These are phyloP conservation scores for Leucopsar rothschildi DNA, from an alignment of 2,113 vertebrate species.

Conservation along the genomic window DNA sequence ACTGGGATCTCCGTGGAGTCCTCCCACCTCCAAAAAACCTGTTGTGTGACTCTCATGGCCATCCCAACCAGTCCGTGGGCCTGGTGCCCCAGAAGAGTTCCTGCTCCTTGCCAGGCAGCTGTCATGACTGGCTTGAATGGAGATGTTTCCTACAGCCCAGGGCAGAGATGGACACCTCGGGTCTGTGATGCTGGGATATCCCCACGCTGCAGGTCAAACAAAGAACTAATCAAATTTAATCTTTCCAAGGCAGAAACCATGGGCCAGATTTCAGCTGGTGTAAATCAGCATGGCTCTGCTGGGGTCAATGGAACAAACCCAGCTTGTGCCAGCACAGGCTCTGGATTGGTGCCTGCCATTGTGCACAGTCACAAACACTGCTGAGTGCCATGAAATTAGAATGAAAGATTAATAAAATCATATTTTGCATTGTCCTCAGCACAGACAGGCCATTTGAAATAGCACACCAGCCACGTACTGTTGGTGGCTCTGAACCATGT, in stretches of 20 bases:
- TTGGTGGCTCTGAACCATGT: not conserved
- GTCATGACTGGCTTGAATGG: not conserved
- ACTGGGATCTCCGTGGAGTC: accelerated
- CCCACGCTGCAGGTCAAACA: not conserved
- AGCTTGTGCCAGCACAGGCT: not conserved
- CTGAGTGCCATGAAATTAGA: slow-evolving; percentile 18
- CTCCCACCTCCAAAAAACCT: accelerated
- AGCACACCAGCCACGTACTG: not conserved
- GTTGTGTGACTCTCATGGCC: not conserved
- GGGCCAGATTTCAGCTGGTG: not conserved
- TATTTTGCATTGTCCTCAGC: slow-evolving; percentile 39
- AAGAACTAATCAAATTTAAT: slow-evolving; percentile 1
- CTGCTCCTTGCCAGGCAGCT: not conserved
- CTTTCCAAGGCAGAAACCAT: not conserved
- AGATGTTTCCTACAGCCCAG: not conserved
- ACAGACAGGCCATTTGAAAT: not conserved
- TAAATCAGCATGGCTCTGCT: slow-evolving; percentile 8
- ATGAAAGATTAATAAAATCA: slow-evolving; percentile 35
- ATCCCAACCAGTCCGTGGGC: not conserved
- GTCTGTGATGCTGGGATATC: not conserved
- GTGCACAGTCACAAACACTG: not conserved
- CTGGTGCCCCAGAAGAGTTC: not conserved
- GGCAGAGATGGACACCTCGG: not conserved
- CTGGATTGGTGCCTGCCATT: slow-evolving; percentile 54
- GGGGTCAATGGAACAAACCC: slow-evolving; percentile 34